phyloP scores from a whole-genome alignment of 1,140 invertebrate species.

The Aradophagus sp. region DNA sequence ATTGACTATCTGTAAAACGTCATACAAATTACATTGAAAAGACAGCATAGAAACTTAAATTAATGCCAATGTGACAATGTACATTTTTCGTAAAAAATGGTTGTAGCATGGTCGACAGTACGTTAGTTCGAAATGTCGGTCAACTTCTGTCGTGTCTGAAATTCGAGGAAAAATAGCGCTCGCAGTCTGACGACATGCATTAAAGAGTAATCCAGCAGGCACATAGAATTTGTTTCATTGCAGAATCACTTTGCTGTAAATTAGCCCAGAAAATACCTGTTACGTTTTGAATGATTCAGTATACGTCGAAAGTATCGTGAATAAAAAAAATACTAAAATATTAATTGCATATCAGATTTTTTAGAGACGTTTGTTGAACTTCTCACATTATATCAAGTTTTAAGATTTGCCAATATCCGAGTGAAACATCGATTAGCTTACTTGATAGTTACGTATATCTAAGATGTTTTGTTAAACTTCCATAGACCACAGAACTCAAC shows the following conservation, averaged over 20 bases:
- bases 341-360: conserved; percentile 38
- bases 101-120: too few species aligned
- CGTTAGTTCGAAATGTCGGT: too few species aligned
- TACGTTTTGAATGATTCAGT: conserved; percentile 9
- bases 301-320: conserved; percentile 14
- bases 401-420: conserved; percentile 37
- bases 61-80: too few species aligned
- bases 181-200: too few species aligned
- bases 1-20: too few species aligned
- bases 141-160: too few species aligned
- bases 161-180: too few species aligned
- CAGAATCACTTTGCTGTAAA: conserved; percentile 22
- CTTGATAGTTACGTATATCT: conserved; percentile 38
- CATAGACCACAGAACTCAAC: conserved; percentile 8
- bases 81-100: too few species aligned
- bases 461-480: conserved; percentile 30
- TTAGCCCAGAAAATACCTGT: conserved; percentile 25
- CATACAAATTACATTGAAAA: too few species aligned
- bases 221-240: conserved; percentile 32
- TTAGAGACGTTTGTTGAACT: conserved; percentile 36
- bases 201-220: conserved; percentile 2
- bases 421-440: conserved; percentile 16
- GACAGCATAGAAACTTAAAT: too few species aligned
- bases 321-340: conserved; percentile 20
- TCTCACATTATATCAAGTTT: conserved; percentile 29